These are phyloP conservation scores for Tiliacea aurago DNA, from an alignment of 2,888 invertebrate species.

Conservation along the genomic window DNA sequence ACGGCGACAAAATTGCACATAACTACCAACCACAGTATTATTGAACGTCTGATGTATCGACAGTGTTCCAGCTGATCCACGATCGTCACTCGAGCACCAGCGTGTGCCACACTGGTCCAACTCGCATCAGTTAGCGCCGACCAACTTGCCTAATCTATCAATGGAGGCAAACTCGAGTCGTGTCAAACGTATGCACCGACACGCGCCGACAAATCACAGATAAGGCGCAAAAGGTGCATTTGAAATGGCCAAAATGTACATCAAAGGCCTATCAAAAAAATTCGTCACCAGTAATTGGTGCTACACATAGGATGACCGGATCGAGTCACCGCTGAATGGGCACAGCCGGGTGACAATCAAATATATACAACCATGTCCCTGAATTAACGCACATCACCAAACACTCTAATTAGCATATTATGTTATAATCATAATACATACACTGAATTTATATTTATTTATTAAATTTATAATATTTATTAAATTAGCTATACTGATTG, in stretches of 20 bases:
- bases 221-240: conserved; percentile 6
- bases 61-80: background rate
- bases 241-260: background rate
- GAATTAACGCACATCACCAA: no score
- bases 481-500: no score
- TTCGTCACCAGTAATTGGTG: background rate
- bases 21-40: background rate
- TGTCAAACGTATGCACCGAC: conserved; percentile 35
- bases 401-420: no score
- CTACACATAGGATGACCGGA: background rate
- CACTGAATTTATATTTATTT: no score
- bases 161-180: conserved; percentile 40
- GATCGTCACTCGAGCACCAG: background rate
- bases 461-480: no score
- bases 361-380: background rate
- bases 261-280: background rate
- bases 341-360: background rate
- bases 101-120: background rate
- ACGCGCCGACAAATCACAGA: conserved; percentile 15
- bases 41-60: background rate
- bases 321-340: background rate
- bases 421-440: no score
- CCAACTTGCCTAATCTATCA: conserved; percentile 56
- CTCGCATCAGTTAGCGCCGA: conserved; percentile 18
- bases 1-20: background rate